Conservation (phyloP, 2,113 vertebrate genomes). For the rabbit (Oryctolagus cuniculus) region DNA sequence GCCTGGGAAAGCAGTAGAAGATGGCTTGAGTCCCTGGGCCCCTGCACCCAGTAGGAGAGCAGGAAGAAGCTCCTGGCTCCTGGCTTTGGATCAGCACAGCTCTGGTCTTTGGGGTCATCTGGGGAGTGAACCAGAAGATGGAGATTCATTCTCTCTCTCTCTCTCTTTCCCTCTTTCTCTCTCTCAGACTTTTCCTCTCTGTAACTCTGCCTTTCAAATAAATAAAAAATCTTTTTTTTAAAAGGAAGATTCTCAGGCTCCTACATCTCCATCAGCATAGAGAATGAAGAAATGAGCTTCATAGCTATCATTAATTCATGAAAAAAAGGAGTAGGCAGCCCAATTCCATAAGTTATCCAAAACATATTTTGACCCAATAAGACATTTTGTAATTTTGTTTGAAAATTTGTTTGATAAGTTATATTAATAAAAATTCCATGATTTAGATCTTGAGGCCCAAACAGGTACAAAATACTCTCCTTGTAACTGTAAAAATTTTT, state of each 20-base stretch:
- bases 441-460: not conserved
- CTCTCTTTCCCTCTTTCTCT: too few relatives aligned
- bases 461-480: not conserved
- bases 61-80: too few relatives aligned
- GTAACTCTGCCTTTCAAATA: too few relatives aligned
- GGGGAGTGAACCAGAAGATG: too few relatives aligned
- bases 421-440: not conserved
- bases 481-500: not conserved
- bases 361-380: conserved; percentile 17
- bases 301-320: not conserved
- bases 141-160: too few relatives aligned
- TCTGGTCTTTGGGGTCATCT: too few relatives aligned
- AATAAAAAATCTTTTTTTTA: too few relatives aligned
- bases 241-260: not conserved
- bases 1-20: too few relatives aligned
- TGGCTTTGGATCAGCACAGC: too few relatives aligned
- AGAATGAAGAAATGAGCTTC: not conserved
- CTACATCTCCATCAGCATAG: not conserved
- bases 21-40: too few relatives aligned
- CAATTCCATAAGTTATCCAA: not conserved
- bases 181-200: too few relatives aligned
- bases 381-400: not conserved
- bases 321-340: not conserved
- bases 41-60: too few relatives aligned
- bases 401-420: conserved; percentile 1